Percentiles rank a stretch among this genome's conserved stretches.
Conservation (phyloP, 2,888 invertebrate genomes). For the Venusia cambrica region DNA sequence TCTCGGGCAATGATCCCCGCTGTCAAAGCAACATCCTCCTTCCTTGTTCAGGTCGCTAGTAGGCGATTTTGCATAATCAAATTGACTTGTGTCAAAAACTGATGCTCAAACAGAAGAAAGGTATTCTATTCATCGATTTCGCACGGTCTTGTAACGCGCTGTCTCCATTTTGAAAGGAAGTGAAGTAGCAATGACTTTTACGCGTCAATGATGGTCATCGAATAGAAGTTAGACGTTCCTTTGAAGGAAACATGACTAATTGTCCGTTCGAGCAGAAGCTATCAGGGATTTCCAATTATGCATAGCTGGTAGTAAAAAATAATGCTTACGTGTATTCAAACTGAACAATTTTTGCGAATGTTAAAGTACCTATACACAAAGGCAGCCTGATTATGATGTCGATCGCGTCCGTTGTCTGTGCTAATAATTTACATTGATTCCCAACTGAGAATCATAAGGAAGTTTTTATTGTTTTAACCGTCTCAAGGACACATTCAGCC, state of each 20-base stretch:
- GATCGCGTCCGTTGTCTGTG: slow-evolving; percentile 63
- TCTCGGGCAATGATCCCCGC: slow-evolving; percentile 44
- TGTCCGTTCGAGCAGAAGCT: slow-evolving; percentile 7
- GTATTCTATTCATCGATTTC: too few relatives aligned
- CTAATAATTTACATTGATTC: slow-evolving; percentile 70
- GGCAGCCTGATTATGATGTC: slow-evolving; percentile 66
- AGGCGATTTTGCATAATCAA: slow-evolving; percentile 19
- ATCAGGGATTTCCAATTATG: slow-evolving; percentile 28
- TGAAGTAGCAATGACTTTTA: too few relatives aligned
- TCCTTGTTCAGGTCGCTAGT: slow-evolving; percentile 37
- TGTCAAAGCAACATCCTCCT: slow-evolving; percentile 39
- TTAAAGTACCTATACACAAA: slow-evolving; percentile 63
- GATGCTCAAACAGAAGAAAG: slow-evolving; percentile 8
- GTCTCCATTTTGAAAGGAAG: too few relatives aligned
- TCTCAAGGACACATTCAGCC: slow-evolving; percentile 59
- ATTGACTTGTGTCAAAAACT: slow-evolving; percentile 10
- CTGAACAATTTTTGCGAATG: slow-evolving; percentile 38
- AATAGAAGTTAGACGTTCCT: too few relatives aligned
- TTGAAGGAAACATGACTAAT: slow-evolving; percentile 8
- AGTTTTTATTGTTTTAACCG: slow-evolving; percentile 62
- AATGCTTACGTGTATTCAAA: slow-evolving; percentile 33
- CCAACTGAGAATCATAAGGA: slow-evolving; percentile 57
- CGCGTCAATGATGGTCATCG: too few relatives aligned
- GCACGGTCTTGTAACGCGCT: too few relatives aligned
- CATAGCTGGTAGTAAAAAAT: slow-evolving; percentile 39